Base-by-base conservation (phyloP, 92 coral and sea anemone genomes). In the Palythoa heliodiscus region DNA sequence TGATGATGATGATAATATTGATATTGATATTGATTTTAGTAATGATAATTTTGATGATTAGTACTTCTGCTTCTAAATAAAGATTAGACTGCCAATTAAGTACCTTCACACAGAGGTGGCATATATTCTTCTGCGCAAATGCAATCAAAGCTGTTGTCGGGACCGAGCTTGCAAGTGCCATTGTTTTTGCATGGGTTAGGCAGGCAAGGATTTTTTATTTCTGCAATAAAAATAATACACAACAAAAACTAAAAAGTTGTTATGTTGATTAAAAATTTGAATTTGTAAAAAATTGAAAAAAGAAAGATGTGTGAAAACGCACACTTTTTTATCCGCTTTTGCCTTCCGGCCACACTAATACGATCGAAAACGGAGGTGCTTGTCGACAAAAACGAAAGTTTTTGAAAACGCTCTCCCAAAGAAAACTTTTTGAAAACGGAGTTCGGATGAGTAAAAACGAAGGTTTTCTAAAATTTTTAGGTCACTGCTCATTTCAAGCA, bases 181-280 rank as follows among this genome's bases (percentile, higher is more conserved):
- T 94, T 89, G 86, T 95, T 93, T 37, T 86, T 80, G 76, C 98
- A 95, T 17, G 98, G 98, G 61, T 91, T 95, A 40, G 95, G 98
- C 57, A 78, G 69, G 82, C 98, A 95, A 2, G 98, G 95, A 79
- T 92, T 89, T 37, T 58, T 68, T 8, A 63, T 61, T 40, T 77
- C 97, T 93, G 71, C 20, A 57, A 11, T 29, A 75, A n/a, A 38
- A 37, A 40, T 1, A 2, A 14, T 29, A 61, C 29, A 23, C 29
- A 63, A 9, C 23, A 58, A 15, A 12, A 58, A 58, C 19, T 58
- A 58, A 58, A 71, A 23, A 43, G 4, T 13, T 8, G 0, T 8
- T 29, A 70, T 24, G 29, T 16, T 20, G 3, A 5, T 8, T 23
- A 29, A 22, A 68, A 22, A 11, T 0, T 68, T 29, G 6, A 1